Conservation (phyloP, 2,888 invertebrate species). For the Alentia gelatinosa region DNA sequence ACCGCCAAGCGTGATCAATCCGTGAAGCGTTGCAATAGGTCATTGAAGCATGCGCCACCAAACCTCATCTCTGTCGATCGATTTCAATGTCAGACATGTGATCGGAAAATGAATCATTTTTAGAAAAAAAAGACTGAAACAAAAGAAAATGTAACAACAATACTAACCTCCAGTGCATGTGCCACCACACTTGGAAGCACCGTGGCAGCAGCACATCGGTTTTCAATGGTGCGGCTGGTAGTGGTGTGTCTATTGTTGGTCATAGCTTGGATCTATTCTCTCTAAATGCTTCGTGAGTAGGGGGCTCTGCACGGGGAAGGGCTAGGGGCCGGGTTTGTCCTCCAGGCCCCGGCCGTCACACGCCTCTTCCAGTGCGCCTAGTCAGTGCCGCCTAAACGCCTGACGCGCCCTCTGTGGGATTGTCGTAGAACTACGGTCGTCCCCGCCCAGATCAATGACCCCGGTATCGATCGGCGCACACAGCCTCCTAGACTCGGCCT, state of each 20-base stretch:
- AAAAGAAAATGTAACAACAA: background rate
- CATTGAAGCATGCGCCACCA: background rate
- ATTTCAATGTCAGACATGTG: background rate
- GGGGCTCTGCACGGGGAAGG: background rate
- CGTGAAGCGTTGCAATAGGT: background rate
- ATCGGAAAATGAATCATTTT: background rate
- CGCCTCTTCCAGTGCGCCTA: background rate
- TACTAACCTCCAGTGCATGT: background rate
- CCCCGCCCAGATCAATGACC: constrained; percentile 29
- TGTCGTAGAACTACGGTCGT: background rate
- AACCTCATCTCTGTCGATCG: background rate
- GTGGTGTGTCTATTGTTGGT: background rate
- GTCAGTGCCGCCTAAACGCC: background rate
- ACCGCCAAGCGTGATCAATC: background rate
- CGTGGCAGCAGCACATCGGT: background rate
- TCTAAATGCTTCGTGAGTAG: background rate
- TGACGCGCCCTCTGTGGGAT: background rate
- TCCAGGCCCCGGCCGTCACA: background rate
- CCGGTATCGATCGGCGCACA: constrained; percentile 6
- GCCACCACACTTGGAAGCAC: background rate
- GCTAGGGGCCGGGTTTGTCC: background rate
- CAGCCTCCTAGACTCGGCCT: constrained; percentile 2
- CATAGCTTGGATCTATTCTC: background rate
- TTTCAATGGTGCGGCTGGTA: background rate
- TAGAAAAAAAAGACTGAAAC: background rate